These are phyloP conservation scores for Stichopus chloronotus DNA, from an alignment of 35 echinoderm and acorn worm genomes.

Conservation along the genomic window DNA sequence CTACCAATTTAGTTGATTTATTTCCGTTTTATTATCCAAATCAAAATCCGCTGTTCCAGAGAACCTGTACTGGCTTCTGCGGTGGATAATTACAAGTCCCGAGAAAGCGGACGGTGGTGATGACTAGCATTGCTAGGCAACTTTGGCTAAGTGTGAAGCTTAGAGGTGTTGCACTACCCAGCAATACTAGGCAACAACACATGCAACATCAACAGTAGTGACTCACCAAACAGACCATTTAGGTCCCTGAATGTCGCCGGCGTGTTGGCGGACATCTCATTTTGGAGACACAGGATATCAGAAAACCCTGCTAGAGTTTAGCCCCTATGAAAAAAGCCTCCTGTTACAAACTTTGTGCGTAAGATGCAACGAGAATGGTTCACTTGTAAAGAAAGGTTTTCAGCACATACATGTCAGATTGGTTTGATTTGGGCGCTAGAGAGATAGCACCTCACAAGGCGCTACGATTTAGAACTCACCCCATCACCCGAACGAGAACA, in stretches of 20 bases:
- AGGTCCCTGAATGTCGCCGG: background rate
- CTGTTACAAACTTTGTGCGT: background rate
- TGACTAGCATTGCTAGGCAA: constrained; percentile 46
- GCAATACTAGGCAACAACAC: constrained; percentile 45
- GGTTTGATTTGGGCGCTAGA: constrained; percentile 30
- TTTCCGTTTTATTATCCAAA: background rate
- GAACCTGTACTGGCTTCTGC: constrained; percentile 9
- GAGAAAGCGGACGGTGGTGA: background rate
- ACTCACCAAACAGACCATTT: constrained; percentile 46
- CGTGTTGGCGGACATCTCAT: constrained; percentile 45
- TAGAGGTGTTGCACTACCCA: background rate
- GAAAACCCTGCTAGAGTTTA: constrained; percentile 50
- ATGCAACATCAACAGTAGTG: constrained; percentile 50
- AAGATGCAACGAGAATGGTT: constrained; percentile 63
- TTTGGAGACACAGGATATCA: background rate
- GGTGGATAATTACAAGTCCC: constrained; percentile 49
- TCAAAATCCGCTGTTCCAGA: background rate
- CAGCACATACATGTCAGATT: background rate
- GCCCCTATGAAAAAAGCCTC: constrained; percentile 46
- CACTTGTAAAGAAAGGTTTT: background rate
- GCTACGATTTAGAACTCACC: constrained; percentile 25
- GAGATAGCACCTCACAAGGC: constrained; percentile 33
- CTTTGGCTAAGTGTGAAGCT: constrained; percentile 9
- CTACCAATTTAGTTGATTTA: background rate
- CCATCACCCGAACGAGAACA: constrained; percentile 11